Base-by-base conservation (phyloP, 1,140 invertebrate species). In the Penaeus chinensis region DNA sequence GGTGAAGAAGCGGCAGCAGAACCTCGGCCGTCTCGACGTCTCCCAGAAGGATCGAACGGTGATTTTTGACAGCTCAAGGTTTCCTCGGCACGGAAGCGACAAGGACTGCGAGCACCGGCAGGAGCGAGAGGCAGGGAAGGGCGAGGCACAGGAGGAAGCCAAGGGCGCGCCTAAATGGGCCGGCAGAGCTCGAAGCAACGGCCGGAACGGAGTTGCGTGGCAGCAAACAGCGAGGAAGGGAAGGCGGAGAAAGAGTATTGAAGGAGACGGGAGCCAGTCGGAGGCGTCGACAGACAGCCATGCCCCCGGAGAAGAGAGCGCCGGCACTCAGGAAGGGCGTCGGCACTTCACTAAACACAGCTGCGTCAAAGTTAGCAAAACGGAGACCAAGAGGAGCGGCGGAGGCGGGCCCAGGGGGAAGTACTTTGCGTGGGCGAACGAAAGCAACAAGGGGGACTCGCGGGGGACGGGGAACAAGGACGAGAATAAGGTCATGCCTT, bases 1-100 rank as follows among this genome's bases (percentile, higher is more conserved):
- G 81, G 86, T 61, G 22, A 87, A 87, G 74, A 82, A 87, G 66
- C 86, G 86, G n/a, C 86, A 87, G 32, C 69, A 87, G 20, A 82
- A 82, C 61, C 62, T 87, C 37, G 82, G 47, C 60, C 80, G 80
- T 18, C 63, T 87, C 27, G 86, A 87, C 54, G 81, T 54, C 8
- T 71, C 47, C 20, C 80, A 82, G 69, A 87, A 87, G 71, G 80
- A 87, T 54, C 80, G 86, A 22, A 87, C 80, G 5, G 65, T 87
- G 11, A 83, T 87, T n/a, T 87, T 87, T 22, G 86, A 87, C 62
- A 87, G 86, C 63, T 78, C 80, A 10, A 87, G 77, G 27, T n/a
- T 87, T 19, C 61, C 62, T 32, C 47, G 77, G n/a, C 42, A 22
- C 13, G 81, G 74, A 71, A 37, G 24, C 66, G 63, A 79, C 22